Percentiles rank a stretch among this genome's conserved stretches.
Conservation (phyloP, 2,888 invertebrate species). For the Tanypteryx hageni region DNA sequence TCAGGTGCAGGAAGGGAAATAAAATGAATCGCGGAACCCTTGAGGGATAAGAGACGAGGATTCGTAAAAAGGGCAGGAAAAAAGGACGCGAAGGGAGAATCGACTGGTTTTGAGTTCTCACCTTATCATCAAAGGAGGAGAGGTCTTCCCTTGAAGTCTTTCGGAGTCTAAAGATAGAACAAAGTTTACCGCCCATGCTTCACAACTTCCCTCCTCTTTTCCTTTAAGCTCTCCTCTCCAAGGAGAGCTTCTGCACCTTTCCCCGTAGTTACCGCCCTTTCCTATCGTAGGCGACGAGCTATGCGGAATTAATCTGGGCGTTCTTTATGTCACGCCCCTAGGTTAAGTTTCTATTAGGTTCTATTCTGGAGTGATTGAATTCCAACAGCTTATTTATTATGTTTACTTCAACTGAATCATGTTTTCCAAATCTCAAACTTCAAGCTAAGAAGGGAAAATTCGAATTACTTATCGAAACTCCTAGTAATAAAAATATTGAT, state of each 20-base stretch:
- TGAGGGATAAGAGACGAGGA: background rate
- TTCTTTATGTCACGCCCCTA: too few relatives aligned
- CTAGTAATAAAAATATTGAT: too few relatives aligned
- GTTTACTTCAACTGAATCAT: too few relatives aligned
- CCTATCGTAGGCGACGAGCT: slow-evolving; percentile 25
- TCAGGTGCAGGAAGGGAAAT: slow-evolving; percentile 38
- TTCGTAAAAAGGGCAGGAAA: background rate
- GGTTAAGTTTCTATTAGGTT: too few relatives aligned
- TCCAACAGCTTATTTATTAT: too few relatives aligned
- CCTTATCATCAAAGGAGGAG: slow-evolving; percentile 61
- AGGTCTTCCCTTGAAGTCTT: slow-evolving; percentile 36
- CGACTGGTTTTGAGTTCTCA: slow-evolving; percentile 38
- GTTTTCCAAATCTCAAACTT: too few relatives aligned
- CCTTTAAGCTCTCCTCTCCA: background rate
- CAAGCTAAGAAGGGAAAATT: too few relatives aligned
- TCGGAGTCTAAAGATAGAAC: slow-evolving; percentile 48
- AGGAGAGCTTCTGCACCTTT: background rate
- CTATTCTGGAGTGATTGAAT: too few relatives aligned
- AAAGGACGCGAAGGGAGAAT: slow-evolving; percentile 4
- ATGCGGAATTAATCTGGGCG: background rate
- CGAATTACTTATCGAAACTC: too few relatives aligned
- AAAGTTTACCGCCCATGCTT: slow-evolving; percentile 54
- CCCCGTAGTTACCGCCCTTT: slow-evolving; percentile 17
- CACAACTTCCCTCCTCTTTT: slow-evolving; percentile 30
- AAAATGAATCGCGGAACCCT: background rate